phyloP scores from a whole-genome alignment of 2,113 vertebrate genomes.

The Anarhynchus alexandrinus region DNA sequence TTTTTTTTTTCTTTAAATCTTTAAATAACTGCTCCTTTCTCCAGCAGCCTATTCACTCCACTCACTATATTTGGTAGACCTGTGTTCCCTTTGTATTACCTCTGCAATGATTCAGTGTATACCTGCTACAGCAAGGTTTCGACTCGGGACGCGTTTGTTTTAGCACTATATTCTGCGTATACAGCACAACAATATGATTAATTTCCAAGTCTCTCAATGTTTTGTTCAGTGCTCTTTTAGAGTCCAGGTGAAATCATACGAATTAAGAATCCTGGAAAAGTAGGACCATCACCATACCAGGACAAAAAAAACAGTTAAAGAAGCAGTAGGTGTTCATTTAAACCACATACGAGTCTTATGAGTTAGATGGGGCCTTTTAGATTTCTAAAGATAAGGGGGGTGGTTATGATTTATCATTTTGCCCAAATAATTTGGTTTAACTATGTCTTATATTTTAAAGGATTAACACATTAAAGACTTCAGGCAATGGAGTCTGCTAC shows the following conservation, averaged over 20 bases:
- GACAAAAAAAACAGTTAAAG: neutral
- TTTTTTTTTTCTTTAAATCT: neutral
- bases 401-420: neutral
- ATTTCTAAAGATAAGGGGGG: neutral
- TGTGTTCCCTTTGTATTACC: neutral
- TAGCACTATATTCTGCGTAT: neutral
- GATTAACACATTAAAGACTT: neutral
- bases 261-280: neutral
- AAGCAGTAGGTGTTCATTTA: neutral
- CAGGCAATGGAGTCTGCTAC: neutral
- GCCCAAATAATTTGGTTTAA: neutral
- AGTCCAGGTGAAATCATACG: neutral
- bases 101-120: neutral
- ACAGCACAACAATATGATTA: neutral
- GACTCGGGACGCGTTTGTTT: neutral
- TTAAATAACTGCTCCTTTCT: neutral
- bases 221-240: neutral
- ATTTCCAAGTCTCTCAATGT: neutral
- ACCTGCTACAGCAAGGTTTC: neutral
- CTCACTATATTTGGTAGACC: fast-evolving
- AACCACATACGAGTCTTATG: neutral
- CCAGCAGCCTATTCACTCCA: neutral
- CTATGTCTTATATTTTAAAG: neutral
- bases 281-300: neutral
- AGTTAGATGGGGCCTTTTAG: neutral